These are phyloP conservation scores for Pachycephus smyrnensis DNA, from an alignment of 2,888 invertebrate genomes.

Conservation along the genomic window DNA sequence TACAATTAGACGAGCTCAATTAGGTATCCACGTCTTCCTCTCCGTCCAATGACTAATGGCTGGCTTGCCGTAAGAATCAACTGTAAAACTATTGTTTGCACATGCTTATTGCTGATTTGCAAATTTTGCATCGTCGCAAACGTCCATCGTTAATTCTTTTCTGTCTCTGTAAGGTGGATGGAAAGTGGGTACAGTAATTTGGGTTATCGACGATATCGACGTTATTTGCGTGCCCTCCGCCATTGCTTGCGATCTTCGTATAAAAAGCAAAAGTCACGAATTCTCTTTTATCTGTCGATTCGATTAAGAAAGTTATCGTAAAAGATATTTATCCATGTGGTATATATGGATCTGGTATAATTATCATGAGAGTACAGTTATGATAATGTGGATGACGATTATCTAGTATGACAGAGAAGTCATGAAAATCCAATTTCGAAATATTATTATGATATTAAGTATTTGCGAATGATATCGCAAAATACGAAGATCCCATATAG, in stretches of 20 bases:
- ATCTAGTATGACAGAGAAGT: neutral
- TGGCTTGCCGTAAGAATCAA: neutral
- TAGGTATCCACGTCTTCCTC: neutral
- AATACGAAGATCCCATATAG: conserved; percentile 29
- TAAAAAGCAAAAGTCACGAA: neutral
- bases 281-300: neutral
- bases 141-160: neutral
- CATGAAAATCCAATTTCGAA: neutral
- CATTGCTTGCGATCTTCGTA: neutral
- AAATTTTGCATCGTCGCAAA: conserved; percentile 22
- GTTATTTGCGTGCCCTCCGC: conserved; percentile 25
- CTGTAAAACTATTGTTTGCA: neutral
- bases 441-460: neutral
- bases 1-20: neutral
- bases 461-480: conserved; percentile 2
- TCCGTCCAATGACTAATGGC: neutral
- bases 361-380: neutral
- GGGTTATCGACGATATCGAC: conserved; percentile 32
- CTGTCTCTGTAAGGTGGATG: neutral
- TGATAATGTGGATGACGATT: neutral
- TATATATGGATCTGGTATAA: neutral
- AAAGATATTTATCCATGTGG: neutral
- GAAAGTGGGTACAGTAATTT: conserved; percentile 5
- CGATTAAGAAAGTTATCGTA: neutral
- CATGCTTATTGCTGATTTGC: neutral